Conservation (phyloP, 2,113 vertebrate genomes). For the Hymenochirus boettgeri region DNA sequence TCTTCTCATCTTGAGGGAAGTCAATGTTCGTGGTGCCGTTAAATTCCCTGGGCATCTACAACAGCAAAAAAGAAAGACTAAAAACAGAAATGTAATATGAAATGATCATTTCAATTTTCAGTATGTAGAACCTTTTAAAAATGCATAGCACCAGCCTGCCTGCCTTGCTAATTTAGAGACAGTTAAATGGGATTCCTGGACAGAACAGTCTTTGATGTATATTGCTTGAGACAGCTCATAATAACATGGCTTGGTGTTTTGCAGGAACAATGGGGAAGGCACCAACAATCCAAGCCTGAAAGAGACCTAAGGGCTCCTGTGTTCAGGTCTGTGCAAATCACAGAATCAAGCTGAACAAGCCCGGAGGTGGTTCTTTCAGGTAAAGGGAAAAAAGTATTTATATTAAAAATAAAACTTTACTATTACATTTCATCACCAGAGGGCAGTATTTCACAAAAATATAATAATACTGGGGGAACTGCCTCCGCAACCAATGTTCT, state of each 20-base stretch:
- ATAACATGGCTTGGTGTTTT: conserved; percentile 66
- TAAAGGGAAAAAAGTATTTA: conserved; percentile 52
- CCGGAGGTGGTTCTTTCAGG: conserved; percentile 78
- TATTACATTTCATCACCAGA: conserved; percentile 82
- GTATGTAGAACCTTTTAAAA: conserved; percentile 48
- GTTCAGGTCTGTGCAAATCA: conserved; percentile 79
- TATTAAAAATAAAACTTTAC: too few species aligned
- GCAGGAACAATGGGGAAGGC: conserved; percentile 73
- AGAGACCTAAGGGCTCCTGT: conserved; percentile 66
- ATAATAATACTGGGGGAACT: too few species aligned
- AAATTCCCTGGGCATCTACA: neutral
- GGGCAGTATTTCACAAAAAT: conserved; percentile 80
- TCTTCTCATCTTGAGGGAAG: neutral
- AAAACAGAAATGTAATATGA: neutral
- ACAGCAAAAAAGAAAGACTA: neutral
- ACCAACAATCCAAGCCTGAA: conserved; percentile 66
- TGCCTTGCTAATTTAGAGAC: conserved; percentile 47
- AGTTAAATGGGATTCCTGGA: conserved; percentile 70
- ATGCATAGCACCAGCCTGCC: conserved; percentile 45
- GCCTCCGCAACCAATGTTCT: too few species aligned
- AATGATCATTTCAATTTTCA: neutral
- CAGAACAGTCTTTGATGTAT: conserved; percentile 67
- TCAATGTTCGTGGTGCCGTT: too few species aligned
- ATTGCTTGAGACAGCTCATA: conserved; percentile 65
- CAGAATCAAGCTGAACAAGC: conserved; percentile 82